A percentile compares a stretch with the other conserved stretches of the same genome.
phyloP scores from a whole-genome alignment of 2,797 vertebrate species.

The Falco cherrug region DNA sequence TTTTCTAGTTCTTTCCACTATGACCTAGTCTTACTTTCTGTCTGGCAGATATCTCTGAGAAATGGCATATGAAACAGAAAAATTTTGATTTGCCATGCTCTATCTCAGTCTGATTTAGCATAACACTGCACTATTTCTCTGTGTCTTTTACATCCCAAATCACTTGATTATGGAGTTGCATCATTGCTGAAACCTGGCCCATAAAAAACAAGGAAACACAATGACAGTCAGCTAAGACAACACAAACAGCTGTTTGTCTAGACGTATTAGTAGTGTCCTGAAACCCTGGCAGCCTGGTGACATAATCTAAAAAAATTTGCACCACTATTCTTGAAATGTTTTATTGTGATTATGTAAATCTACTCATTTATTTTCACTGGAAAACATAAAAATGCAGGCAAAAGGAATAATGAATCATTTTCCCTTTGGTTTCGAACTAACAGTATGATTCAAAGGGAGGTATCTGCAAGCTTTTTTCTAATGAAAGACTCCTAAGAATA shows the following conservation, averaged over 20 bases:
- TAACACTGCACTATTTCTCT: conserved; percentile 2
- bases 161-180: conserved; percentile 40
- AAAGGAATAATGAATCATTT: conserved; percentile 21
- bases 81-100: conserved; percentile 9
- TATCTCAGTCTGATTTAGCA: conserved; percentile 26
- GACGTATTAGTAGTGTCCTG: conserved; percentile 22
- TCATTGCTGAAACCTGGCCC: conserved; percentile 47
- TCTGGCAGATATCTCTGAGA: not conserved
- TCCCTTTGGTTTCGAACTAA: not conserved
- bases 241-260: conserved; percentile 61
- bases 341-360: conserved; percentile 28
- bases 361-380: conserved; percentile 39
- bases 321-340: not conserved
- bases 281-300: conserved; percentile 11
- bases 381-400: conserved; percentile 25
- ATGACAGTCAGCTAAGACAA: conserved; percentile 39
- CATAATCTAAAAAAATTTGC: not conserved
- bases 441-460: conserved; percentile 7
- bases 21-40: not conserved
- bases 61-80: not conserved
- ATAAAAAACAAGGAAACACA: conserved; percentile 27
- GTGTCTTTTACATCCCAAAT: conserved; percentile 19
- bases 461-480: conserved; percentile 11
- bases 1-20: not conserved
- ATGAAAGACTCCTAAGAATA: conserved; percentile 11